Conservation (phyloP, 1,140 invertebrate species). For the Ceratitis capitata region DNA sequence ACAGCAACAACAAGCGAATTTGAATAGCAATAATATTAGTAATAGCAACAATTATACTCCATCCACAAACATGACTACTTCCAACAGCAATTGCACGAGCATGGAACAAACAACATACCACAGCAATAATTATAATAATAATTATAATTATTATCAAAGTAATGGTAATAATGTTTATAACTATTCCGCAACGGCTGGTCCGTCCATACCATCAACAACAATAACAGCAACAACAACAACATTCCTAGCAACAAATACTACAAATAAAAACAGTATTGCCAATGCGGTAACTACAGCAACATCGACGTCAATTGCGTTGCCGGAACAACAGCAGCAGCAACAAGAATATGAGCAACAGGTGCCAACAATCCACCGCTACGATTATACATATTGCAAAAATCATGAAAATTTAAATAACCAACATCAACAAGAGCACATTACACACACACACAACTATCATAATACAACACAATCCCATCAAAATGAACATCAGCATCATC, state of each 20-base stretch:
- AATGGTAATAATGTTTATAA: conserved; percentile 28
- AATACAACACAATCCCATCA: not conserved
- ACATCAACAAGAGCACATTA: too few species aligned
- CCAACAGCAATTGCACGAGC: not conserved
- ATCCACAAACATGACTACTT: not conserved
- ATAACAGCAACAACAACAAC: too few species aligned
- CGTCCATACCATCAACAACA: not conserved
- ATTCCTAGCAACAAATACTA: conserved; percentile 10
- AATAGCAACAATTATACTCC: not conserved
- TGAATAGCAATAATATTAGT: not conserved
- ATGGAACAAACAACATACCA: too few species aligned
- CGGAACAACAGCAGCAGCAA: conserved; percentile 20
- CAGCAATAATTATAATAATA: too few species aligned
- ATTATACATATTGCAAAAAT: not conserved
- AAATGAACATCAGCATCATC: not conserved
- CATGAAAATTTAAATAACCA: not conserved
- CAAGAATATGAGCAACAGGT: conserved; percentile 39
- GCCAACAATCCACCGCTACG: conserved; percentile 43
- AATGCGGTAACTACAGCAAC: not conserved
- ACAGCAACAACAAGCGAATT: conserved; percentile 1
- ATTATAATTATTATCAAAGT: conserved; percentile 31
- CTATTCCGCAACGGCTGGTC: not conserved
- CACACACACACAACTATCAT: too few species aligned
- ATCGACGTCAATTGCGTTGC: conserved; percentile 31
- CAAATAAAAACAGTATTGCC: conserved; percentile 1